These are phyloP conservation scores for Habropoda laboriosa DNA, from an alignment of 1,140 invertebrate genomes.

Conservation along the genomic window DNA sequence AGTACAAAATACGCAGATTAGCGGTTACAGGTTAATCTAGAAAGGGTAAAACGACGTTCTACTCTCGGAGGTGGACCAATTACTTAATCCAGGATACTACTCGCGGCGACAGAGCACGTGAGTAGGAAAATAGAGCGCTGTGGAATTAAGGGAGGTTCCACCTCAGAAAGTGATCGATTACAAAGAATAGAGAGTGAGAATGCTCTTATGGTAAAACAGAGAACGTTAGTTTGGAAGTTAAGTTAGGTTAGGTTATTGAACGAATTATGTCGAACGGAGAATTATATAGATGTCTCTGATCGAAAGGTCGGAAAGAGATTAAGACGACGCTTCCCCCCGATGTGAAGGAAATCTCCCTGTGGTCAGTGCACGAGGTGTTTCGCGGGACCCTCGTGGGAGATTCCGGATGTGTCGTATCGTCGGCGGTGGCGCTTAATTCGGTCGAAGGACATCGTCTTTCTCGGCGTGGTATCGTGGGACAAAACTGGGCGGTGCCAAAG, in stretches of 20 bases:
- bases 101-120: neutral
- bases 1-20: neutral
- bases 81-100: neutral
- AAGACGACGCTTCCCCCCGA: neutral
- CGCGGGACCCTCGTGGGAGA: slow-evolving; percentile 42
- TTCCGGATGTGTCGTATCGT: slow-evolving; percentile 45
- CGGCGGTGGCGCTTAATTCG: slow-evolving; percentile 49
- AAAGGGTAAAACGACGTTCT: neutral
- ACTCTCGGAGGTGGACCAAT: slow-evolving; percentile 10
- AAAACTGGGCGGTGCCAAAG: slow-evolving; percentile 64
- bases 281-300: neutral
- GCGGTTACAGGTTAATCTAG: neutral
- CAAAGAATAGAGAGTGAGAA: too few species aligned
- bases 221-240: slow-evolving; percentile 30
- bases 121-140: slow-evolving; percentile 24
- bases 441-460: slow-evolving; percentile 52
- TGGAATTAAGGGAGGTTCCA: slow-evolving; percentile 23
- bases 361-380: slow-evolving; percentile 38
- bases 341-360: slow-evolving; percentile 1
- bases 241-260: slow-evolving; percentile 42
- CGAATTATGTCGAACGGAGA: neutral
- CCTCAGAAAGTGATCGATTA: slow-evolving; percentile 24
- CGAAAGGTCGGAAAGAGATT: slow-evolving; percentile 22
- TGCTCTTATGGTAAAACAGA: slow-evolving; percentile 5
- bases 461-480: slow-evolving; percentile 59